A percentile compares a stretch with the other conserved stretches of the same genome.
phyloP scores from a whole-genome alignment of 2,888 invertebrate genomes.

The Pandemis cinnamomeana region DNA sequence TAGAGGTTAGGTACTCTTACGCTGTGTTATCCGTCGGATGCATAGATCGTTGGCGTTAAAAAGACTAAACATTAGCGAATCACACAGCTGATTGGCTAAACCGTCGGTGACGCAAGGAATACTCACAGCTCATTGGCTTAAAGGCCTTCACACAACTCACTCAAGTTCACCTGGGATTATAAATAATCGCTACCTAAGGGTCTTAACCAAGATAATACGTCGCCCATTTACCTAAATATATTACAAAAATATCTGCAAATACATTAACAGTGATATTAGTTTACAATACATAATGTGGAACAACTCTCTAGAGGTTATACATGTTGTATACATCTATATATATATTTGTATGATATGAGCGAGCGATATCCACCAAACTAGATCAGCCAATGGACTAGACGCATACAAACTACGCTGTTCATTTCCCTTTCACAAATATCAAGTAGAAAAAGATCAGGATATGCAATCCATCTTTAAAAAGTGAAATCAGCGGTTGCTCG shows the following conservation, averaged over 20 bases:
- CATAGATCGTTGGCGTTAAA: too few relatives aligned
- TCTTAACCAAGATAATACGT: slow-evolving; percentile 71
- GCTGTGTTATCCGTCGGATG: too few relatives aligned
- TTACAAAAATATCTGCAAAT: slow-evolving; percentile 68
- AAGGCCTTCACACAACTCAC: slow-evolving; percentile 14
- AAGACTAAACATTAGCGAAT: too few relatives aligned
- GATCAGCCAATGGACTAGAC: slow-evolving; percentile 3
- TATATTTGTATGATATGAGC: slow-evolving; percentile 35
- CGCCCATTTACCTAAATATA: slow-evolving; percentile 52
- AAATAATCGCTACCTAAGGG: slow-evolving; percentile 73
- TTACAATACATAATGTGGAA: slow-evolving; percentile 46
- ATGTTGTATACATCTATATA: slow-evolving; percentile 21
- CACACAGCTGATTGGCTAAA: slow-evolving; percentile 1
- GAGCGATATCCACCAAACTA: slow-evolving; percentile 24
- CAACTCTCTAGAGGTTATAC: slow-evolving; percentile 44
- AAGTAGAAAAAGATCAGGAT: not conserved
- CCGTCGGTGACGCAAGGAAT: not conserved
- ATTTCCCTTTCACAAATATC: not conserved
- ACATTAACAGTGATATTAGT: slow-evolving; percentile 61
- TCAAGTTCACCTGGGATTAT: slow-evolving; percentile 15
- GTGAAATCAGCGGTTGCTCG: not conserved
- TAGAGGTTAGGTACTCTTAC: too few relatives aligned
- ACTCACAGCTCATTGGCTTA: not conserved
- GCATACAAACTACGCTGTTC: not conserved
- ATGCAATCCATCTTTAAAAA: too few relatives aligned